Percentiles rank a stretch among this genome's conserved stretches.
phyloP scores from a whole-genome alignment of 2,797 vertebrate genomes.

The Heliangelus exortis region DNA sequence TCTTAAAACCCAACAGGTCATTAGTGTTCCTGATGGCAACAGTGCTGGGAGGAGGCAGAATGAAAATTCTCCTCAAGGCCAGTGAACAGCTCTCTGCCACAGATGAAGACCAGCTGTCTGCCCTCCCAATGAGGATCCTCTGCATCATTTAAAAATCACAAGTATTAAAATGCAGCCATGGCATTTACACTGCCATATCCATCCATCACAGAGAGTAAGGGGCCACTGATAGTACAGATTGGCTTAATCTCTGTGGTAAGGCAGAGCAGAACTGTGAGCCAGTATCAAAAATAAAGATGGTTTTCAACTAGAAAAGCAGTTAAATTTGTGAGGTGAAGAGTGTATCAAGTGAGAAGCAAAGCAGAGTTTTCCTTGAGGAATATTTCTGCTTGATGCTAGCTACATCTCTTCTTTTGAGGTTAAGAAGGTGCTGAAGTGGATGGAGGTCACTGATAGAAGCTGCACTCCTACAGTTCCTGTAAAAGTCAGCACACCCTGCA shows the following conservation, averaged over 20 bases:
- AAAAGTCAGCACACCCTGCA: not conserved
- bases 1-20: not conserved
- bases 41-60: not conserved
- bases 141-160: not conserved
- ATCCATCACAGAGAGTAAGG: not conserved
- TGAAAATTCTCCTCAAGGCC: rapidly evolving
- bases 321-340: not conserved
- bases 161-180: not conserved
- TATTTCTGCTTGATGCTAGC: not conserved
- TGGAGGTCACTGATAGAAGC: not conserved
- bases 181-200: not conserved
- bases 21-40: not conserved
- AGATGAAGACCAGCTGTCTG: not conserved
- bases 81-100: not conserved
- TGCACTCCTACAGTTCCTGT: not conserved
- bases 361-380: not conserved
- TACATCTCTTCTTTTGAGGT: not conserved
- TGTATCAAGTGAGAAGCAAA: not conserved
- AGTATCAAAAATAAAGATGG: not conserved
- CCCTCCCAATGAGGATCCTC: not conserved
- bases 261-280: not conserved
- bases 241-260: not conserved
- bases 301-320: not conserved
- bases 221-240: not conserved
- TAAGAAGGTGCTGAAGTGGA: not conserved